These are phyloP conservation scores for Orthonyx spaldingii DNA, from an alignment of 2,113 vertebrate genomes.

Conservation along the genomic window DNA sequence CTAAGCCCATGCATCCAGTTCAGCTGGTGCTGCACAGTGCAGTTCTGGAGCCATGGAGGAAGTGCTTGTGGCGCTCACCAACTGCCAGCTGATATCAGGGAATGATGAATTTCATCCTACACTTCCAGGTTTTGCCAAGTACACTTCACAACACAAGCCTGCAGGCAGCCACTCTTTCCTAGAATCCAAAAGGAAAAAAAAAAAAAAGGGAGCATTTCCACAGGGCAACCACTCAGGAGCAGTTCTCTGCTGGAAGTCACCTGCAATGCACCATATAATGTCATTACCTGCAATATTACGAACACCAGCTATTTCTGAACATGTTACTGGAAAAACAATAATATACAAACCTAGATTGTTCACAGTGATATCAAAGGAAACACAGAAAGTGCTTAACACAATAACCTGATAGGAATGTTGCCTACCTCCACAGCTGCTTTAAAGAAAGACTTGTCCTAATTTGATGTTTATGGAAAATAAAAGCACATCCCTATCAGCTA, in stretches of 20 bases:
- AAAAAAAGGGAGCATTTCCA: background rate
- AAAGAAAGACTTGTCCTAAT: background rate
- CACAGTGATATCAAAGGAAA: background rate
- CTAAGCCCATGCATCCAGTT: background rate
- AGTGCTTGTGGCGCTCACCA: background rate
- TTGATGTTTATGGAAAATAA: background rate
- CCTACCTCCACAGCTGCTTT: background rate
- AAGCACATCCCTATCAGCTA: background rate
- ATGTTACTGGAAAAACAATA: background rate
- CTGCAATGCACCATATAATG: background rate
- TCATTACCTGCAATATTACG: background rate
- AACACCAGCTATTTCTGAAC: background rate
- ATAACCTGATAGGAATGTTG: background rate
- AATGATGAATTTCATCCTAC: background rate
- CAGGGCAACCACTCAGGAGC: background rate
- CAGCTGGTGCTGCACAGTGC: background rate
- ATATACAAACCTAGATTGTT: background rate
- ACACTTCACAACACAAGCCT: background rate
- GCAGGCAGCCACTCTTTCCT: background rate
- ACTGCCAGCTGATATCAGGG: background rate
- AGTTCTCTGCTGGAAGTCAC: background rate
- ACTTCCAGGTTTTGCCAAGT: background rate
- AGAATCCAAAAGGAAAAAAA: background rate
- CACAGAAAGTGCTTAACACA: background rate
- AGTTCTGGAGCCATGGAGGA: background rate